phyloP scores from a whole-genome alignment of 2,888 invertebrate genomes.

The Cosmia pyralina region DNA sequence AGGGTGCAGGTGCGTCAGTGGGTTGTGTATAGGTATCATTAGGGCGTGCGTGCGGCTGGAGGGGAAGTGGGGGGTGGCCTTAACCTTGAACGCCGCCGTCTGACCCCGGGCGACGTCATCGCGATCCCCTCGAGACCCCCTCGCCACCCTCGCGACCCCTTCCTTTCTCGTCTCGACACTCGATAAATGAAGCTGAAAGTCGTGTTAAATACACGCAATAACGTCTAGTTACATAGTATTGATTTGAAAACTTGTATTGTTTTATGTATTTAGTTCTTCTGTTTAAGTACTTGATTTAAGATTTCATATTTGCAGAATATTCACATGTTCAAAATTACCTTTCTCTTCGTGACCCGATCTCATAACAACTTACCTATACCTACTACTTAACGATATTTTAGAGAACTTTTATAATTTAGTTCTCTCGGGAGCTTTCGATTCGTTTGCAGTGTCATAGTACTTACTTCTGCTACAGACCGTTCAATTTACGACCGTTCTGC shows the following conservation, averaged over 20 bases:
- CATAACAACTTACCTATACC: background rate
- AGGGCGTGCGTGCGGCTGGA: slow-evolving; percentile 67
- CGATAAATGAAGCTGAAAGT: slow-evolving; percentile 80
- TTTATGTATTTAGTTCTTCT: slow-evolving; percentile 15
- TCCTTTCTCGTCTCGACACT: slow-evolving; percentile 75
- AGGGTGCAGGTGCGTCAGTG: slow-evolving; percentile 56
- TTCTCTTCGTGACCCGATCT: background rate
- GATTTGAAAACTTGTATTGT: slow-evolving; percentile 54
- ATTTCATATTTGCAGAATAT: background rate
- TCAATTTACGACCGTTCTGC: slow-evolving; percentile 1
- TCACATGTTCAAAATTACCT: no score
- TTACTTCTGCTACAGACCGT: no score
- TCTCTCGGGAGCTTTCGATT: slow-evolving; percentile 8
- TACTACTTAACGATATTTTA: no score
- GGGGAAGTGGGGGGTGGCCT: slow-evolving; percentile 76
- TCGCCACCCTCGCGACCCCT: slow-evolving; percentile 69
- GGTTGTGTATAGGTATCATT: slow-evolving; percentile 69
- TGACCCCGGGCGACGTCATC: slow-evolving; percentile 79
- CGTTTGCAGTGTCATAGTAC: background rate
- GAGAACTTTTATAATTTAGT: no score
- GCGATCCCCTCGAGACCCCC: slow-evolving; percentile 63
- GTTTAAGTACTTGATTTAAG: background rate
- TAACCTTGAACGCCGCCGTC: slow-evolving; percentile 88
- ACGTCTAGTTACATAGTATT: slow-evolving; percentile 67
- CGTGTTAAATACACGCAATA: slow-evolving; percentile 77